phyloP scores from a whole-genome alignment of 2,888 invertebrate species.

The Lamproptera curius region DNA sequence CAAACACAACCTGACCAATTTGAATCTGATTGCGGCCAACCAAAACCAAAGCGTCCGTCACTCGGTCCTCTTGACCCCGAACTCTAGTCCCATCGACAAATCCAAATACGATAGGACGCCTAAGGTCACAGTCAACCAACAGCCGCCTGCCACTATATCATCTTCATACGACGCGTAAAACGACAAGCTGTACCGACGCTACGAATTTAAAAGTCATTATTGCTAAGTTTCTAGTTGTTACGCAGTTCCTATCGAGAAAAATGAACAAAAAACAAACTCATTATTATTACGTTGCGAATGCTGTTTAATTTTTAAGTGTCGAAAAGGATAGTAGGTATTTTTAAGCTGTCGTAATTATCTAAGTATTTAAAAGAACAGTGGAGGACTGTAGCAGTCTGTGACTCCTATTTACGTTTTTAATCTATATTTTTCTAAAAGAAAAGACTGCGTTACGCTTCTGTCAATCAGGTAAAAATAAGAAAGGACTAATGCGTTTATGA shows the following conservation, averaged over 20 bases:
- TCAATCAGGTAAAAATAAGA: no score
- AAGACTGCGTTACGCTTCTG: no score
- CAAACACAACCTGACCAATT: constrained; percentile 52
- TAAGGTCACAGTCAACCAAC: constrained; percentile 48
- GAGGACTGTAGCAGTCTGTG: no score
- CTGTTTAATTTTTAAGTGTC: not conserved
- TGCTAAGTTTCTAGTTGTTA: constrained; percentile 40
- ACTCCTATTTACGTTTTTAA: no score
- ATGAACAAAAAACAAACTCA: constrained; percentile 35
- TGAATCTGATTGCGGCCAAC: constrained; percentile 46
- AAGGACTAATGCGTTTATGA: no score
- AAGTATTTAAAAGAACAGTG: no score
- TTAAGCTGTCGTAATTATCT: no score
- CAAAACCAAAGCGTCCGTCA: constrained; percentile 33
- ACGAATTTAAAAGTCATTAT: constrained; percentile 60
- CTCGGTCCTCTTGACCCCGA: constrained; percentile 70
- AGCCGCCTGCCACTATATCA: constrained; percentile 28
- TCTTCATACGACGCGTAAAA: constrained; percentile 38
- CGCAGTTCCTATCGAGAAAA: constrained; percentile 55
- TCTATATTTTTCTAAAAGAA: no score
- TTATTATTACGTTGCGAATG: constrained; percentile 5
- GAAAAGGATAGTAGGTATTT: no score
- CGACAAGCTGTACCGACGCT: constrained; percentile 29
- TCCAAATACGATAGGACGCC: constrained; percentile 48
- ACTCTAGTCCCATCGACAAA: constrained; percentile 50